These are phyloP conservation scores for Chamaetylas fuelleborni DNA, from an alignment of 2,113 vertebrate genomes.

Conservation along the genomic window DNA sequence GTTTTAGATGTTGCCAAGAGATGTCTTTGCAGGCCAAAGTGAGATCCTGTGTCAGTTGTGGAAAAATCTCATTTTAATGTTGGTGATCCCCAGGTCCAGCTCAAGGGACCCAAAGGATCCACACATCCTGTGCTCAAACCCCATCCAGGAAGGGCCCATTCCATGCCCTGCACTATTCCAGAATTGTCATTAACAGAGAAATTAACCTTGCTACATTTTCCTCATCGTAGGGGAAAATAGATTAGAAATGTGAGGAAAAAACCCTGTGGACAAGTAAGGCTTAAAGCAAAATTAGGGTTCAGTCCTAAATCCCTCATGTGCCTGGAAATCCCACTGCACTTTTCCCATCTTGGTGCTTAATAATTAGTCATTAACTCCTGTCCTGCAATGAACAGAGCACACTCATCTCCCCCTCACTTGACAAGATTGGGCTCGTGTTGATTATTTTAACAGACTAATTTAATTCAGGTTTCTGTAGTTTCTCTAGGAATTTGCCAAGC, in stretches of 20 bases:
- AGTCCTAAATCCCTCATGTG: neutral
- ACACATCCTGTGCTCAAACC: fast-evolving
- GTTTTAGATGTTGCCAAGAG: neutral
- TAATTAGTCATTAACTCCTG: constrained; percentile 48
- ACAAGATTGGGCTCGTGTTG: neutral
- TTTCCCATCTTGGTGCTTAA: neutral
- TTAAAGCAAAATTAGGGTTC: neutral
- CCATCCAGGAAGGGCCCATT: neutral
- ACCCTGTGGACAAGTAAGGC: fast-evolving
- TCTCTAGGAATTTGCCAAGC: constrained; percentile 44
- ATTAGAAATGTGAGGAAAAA: neutral
- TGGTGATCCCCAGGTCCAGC: neutral
- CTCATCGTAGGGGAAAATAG: neutral
- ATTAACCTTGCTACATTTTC: neutral
- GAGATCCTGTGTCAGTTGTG: fast-evolving
- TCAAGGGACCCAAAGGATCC: neutral
- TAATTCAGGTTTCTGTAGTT: constrained; percentile 55
- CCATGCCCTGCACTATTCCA: neutral
- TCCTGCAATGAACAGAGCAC: neutral
- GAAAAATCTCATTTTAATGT: neutral
- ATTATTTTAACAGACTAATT: constrained; percentile 51
- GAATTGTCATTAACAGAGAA: neutral
- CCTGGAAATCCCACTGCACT: constrained; percentile 18
- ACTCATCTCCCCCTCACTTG: neutral
- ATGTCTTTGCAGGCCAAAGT: fast-evolving